Percentiles rank a stretch among this genome's conserved stretches.
Evolutionary conservation across 2,888 invertebrate genomes (phyloP).

Genomic region (Heteropelma amictum): DNA sequence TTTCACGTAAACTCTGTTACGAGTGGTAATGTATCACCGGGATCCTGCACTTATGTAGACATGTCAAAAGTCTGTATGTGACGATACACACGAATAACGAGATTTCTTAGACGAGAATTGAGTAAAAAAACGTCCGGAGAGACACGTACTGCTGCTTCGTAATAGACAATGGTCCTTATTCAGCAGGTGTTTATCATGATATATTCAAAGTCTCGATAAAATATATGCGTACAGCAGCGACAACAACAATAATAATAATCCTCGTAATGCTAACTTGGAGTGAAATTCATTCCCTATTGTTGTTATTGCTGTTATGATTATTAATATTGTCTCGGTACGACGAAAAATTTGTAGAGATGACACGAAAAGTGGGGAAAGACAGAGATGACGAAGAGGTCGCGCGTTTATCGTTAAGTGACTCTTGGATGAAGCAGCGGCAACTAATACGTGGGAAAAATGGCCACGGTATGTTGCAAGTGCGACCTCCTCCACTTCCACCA

Average conservation of each 20-base stretch:
- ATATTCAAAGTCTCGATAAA: too few species aligned
- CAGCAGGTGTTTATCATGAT: conserved; percentile 47
- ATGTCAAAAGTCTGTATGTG: background rate
- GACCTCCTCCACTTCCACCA: conserved; percentile 54
- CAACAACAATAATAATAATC: too few species aligned
- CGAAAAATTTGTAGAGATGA: background rate
- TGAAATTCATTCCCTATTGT: too few species aligned
- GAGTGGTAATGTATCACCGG: conserved; percentile 9
- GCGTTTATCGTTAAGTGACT: background rate
- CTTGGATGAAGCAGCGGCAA: conserved; percentile 40
- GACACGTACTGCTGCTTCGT: conserved; percentile 37
- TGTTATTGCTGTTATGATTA: too few species aligned
- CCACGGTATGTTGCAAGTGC: conserved; percentile 56
- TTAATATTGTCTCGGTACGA: too few species aligned
- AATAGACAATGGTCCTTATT: conserved; percentile 68
- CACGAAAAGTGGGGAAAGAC: conserved; percentile 18
- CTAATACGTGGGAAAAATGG: conserved; percentile 61
- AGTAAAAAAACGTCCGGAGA: conserved; percentile 1
- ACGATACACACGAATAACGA: conserved; percentile 3
- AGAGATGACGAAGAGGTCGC: conserved; percentile 47
- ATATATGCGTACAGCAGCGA: too few species aligned
- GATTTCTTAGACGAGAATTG: conserved; percentile 1
- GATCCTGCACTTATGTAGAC: conserved; percentile 1
- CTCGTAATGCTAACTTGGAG: too few species aligned
- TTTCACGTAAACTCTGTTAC: background rate